These are phyloP conservation scores for Nasonia oneida DNA, from an alignment of 2,888 invertebrate genomes.

Conservation along the genomic window DNA sequence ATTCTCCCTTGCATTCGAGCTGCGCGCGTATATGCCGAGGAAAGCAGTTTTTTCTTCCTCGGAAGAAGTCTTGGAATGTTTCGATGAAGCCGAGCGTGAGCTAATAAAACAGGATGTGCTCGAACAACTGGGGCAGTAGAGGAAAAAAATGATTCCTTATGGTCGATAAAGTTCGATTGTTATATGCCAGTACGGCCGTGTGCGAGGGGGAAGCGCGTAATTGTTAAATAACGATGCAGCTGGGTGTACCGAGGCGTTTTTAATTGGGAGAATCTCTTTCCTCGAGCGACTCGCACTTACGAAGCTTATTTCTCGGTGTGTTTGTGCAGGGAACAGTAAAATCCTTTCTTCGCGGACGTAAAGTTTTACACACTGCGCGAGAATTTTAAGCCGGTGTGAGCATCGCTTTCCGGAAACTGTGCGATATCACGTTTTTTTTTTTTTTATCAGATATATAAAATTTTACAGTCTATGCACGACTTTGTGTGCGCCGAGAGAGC, in stretches of 20 bases:
- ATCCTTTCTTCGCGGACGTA: background rate
- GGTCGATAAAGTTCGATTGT: background rate
- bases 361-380: background rate
- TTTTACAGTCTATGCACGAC: no score
- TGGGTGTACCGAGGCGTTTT: no score
- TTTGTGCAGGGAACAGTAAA: background rate
- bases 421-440: no score
- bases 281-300: no score
- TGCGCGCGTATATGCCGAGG: background rate
- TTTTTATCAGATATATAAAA: no score
- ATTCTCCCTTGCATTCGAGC: background rate
- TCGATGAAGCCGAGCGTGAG: background rate
- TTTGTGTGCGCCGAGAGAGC: no score
- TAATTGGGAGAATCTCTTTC: no score
- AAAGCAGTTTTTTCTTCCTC: background rate
- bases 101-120: background rate
- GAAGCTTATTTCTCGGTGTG: background rate
- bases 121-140: background rate
- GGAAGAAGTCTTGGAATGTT: background rate
- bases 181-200: background rate
- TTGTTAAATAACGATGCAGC: background rate
- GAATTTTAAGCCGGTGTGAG: background rate
- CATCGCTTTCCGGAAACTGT: no score
- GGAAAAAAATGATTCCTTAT: background rate
- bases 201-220: background rate